A percentile compares a stretch with the other conserved stretches of the same genome.
Conservation (phyloP, 2,113 vertebrate species). For the Solenodon paradoxus region DNA sequence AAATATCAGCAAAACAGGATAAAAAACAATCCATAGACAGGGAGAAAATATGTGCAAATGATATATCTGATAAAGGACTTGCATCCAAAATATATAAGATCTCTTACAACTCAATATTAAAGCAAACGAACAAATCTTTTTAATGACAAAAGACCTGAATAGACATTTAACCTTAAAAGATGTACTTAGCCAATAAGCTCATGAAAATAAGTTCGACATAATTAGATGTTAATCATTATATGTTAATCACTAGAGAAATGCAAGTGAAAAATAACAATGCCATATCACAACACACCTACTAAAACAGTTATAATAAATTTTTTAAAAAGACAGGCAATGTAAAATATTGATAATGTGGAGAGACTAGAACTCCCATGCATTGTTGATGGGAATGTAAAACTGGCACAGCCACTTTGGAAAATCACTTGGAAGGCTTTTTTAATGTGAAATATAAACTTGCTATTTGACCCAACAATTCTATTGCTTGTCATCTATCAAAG, state of each 20-base stretch:
- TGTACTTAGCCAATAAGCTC: neutral
- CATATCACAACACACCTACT: neutral
- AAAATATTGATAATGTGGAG: neutral
- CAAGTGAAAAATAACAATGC: neutral
- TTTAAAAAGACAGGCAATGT: neutral
- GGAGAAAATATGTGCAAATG: too few species aligned
- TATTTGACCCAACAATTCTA: neutral
- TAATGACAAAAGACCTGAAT: neutral
- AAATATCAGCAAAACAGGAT: neutral
- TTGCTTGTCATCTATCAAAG: neutral
- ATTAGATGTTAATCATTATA: too few species aligned
- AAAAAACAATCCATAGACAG: too few species aligned
- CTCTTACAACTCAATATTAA: neutral
- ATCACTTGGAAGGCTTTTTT: neutral
- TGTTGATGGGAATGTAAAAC: too few species aligned
- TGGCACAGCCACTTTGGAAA: neutral
- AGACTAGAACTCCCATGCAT: neutral
- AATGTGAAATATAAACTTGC: neutral
- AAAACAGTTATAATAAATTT: neutral
- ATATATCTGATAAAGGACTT: neutral
- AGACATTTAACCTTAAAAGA: neutral
- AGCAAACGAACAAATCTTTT: neutral
- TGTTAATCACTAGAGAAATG: neutral
- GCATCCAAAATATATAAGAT: neutral
- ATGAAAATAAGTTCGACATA: neutral